These are phyloP conservation scores for Drosophila subpulchrella DNA, from an alignment of 1,140 invertebrate genomes.

Conservation along the genomic window DNA sequence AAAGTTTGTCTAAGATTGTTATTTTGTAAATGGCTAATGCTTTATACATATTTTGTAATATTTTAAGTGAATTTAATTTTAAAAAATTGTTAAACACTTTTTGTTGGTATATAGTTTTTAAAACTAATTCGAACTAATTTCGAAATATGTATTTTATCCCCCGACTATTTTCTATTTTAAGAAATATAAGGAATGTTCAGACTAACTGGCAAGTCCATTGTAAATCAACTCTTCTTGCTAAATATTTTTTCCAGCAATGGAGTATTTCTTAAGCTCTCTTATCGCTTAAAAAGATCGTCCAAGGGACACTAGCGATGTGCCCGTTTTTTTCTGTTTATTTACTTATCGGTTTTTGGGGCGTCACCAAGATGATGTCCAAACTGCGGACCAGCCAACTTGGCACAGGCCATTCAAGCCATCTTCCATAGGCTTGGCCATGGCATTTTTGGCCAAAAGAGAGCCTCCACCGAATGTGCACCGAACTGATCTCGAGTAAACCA, in stretches of 20 bases:
- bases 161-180: background rate
- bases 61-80: too few relatives aligned
- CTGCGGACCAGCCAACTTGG: constrained; percentile 37
- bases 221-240: background rate
- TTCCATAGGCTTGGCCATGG: constrained; percentile 39
- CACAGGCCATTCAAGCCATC: constrained; percentile 15
- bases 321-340: constrained; percentile 27
- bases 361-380: constrained; percentile 60
- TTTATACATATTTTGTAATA: too few relatives aligned
- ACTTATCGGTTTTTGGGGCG: constrained; percentile 43
- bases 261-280: background rate
- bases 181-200: too few relatives aligned
- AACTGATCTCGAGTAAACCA: constrained; percentile 27
- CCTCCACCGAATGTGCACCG: constrained; percentile 14
- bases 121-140: too few relatives aligned
- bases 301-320: constrained; percentile 14
- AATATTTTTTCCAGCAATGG: background rate
- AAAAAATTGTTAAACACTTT: too few relatives aligned
- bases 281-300: background rate
- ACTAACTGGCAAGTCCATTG: background rate
- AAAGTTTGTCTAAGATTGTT: background rate
- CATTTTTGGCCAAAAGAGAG: constrained; percentile 44
- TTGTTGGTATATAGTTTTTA: too few relatives aligned
- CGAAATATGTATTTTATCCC: background rate
- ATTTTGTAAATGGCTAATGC: background rate